A percentile compares a stretch with the other conserved stretches of the same genome.
Conservation (phyloP, 2,797 vertebrate genomes). For the Spondyliosoma cantharus region DNA sequence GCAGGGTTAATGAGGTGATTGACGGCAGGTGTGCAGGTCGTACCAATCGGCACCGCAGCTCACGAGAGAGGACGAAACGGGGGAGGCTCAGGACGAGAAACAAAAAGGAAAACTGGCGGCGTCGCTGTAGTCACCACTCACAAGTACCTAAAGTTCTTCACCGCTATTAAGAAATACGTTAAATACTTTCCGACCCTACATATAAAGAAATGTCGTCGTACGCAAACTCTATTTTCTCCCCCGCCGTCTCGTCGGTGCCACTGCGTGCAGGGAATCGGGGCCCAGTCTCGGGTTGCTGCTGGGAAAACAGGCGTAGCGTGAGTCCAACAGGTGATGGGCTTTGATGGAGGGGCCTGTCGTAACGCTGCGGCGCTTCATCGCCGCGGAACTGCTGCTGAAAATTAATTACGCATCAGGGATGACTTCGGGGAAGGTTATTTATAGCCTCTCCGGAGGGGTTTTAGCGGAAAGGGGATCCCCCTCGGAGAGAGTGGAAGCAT, state of each 20-base stretch:
- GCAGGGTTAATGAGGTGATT: too few species aligned
- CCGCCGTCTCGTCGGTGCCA: constrained; percentile 43
- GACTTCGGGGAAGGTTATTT: constrained; percentile 78
- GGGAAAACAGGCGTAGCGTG: constrained; percentile 71
- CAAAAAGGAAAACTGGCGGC: too few species aligned
- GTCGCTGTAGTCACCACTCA: too few species aligned
- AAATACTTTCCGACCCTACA: not conserved
- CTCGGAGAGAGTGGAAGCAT: constrained; percentile 46
- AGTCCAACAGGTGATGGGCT: constrained; percentile 79
- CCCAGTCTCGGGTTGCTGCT: constrained; percentile 70
- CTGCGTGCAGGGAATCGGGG: constrained; percentile 42
- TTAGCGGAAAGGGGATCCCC: constrained; percentile 65
- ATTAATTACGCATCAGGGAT: constrained; percentile 79
- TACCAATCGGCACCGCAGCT: too few species aligned
- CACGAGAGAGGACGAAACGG: too few species aligned
- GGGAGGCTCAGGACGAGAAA: not conserved
- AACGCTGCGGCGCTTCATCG: constrained; percentile 62
- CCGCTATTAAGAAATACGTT: not conserved
- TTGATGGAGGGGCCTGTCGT: constrained; percentile 76
- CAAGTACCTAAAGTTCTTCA: too few species aligned
- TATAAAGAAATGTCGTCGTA: not conserved
- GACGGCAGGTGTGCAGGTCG: too few species aligned
- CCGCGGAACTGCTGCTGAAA: constrained; percentile 61
- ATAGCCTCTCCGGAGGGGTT: constrained; percentile 59
- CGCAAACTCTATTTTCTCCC: constrained; percentile 40